These are phyloP conservation scores for Maconellicoccus hirsutus DNA, from an alignment of 1,140 invertebrate genomes.

Conservation along the genomic window DNA sequence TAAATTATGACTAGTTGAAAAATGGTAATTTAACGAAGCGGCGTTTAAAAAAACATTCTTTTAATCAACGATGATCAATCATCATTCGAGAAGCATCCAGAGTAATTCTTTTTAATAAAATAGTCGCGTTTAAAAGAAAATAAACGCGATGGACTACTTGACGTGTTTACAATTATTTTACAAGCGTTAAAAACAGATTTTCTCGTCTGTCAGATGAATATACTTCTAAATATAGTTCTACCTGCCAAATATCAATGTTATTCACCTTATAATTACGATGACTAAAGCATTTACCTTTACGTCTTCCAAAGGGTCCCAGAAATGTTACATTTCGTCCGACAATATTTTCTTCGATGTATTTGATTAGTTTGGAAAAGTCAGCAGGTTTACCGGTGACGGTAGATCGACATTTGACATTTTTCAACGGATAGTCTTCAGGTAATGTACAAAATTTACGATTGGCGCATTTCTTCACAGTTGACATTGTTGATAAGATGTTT, in stretches of 20 bases:
- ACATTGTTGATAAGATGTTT: conserved; percentile 24
- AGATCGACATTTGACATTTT: conserved; percentile 26
- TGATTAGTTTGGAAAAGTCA: conserved; percentile 53
- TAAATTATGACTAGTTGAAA: neutral
- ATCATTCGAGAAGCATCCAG: neutral
- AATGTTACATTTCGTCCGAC: conserved; percentile 66
- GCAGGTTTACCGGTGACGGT: conserved; percentile 41
- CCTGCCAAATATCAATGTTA: neutral
- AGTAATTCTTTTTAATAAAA: too few species aligned
- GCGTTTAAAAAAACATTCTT: neutral
- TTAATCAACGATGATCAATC: neutral
- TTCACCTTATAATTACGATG: too few species aligned
- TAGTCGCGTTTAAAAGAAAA: too few species aligned
- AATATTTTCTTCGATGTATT: conserved; percentile 66
- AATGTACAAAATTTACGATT: conserved; percentile 40
- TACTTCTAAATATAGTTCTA: neutral
- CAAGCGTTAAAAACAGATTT: neutral
- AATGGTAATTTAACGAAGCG: neutral
- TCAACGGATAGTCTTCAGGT: conserved; percentile 37
- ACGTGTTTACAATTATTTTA: neutral
- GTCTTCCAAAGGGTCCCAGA: conserved; percentile 63
- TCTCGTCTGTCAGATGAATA: neutral
- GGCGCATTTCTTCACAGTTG: conserved; percentile 36
- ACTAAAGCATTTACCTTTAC: conserved; percentile 53
- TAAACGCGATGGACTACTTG: too few species aligned